phyloP scores from a whole-genome alignment of 2,113 vertebrate species.

The Grammomys surdaster region DNA sequence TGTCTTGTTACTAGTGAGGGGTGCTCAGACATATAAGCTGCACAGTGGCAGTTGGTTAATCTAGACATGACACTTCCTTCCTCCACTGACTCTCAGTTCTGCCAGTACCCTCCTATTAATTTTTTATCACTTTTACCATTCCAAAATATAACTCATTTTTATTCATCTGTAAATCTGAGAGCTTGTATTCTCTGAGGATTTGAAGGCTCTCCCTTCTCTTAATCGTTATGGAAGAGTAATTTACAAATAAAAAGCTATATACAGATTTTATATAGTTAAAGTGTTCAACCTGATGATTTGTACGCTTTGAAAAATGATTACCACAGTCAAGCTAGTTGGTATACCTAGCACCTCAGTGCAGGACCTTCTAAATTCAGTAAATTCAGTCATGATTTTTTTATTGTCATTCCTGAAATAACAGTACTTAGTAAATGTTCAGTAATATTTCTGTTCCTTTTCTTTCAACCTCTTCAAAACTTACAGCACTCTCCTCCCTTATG shows the following conservation, averaged over 20 bases:
- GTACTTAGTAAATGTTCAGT: no score
- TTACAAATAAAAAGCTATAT: constrained; percentile 22
- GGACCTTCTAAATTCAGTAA: not conserved
- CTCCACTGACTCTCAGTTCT: not conserved
- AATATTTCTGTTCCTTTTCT: not conserved
- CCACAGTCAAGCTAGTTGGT: not conserved
- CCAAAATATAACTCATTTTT: not conserved
- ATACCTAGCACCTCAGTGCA: not conserved
- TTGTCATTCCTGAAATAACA: not conserved
- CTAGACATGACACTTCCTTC: not conserved
- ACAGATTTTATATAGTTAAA: not conserved
- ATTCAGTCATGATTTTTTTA: not conserved
- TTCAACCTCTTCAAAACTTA: not conserved
- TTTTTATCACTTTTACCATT: not conserved
- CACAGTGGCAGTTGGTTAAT: not conserved
- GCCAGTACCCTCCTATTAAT: not conserved
- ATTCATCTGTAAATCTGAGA: constrained; percentile 9
- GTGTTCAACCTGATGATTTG: not conserved
- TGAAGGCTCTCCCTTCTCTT: not conserved
- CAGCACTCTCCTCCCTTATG: not conserved
- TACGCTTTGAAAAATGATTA: not conserved
- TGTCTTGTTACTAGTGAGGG: not conserved
- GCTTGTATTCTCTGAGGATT: constrained; percentile 1
- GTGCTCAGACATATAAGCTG: not conserved
- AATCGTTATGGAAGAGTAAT: not conserved